Percentiles rank a stretch among this genome's conserved stretches.
These are phyloP conservation scores for Eonycteris spelaea DNA, from an alignment of 2,113 vertebrate genomes.

Conservation along the genomic window DNA sequence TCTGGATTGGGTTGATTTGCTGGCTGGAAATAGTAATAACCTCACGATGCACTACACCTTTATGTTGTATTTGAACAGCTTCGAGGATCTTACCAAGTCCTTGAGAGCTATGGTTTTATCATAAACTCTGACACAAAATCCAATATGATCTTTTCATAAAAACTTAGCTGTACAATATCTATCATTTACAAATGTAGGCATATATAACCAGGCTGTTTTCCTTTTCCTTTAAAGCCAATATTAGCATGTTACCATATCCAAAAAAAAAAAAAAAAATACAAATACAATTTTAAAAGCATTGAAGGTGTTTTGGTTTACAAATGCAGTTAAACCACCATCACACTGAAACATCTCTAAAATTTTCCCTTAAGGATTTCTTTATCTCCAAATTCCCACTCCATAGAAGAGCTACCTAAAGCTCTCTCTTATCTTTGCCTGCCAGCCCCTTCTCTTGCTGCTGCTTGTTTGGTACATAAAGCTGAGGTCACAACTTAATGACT, in stretches of 20 bases:
- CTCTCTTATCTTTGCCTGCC: not conserved
- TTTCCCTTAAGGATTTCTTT: not conserved
- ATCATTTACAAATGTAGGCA: not conserved
- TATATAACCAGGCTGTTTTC: not conserved
- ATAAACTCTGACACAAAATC: slow-evolving; percentile 19
- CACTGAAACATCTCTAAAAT: not conserved
- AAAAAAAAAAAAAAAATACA: not conserved
- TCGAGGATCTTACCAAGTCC: not conserved
- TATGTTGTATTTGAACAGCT: not conserved
- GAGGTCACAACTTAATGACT: not conserved
- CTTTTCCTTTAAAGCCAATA: not conserved
- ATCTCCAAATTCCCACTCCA: not conserved
- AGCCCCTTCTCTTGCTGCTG: not conserved
- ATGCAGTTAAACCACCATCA: not conserved
- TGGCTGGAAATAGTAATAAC: not conserved
- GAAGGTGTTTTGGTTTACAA: not conserved
- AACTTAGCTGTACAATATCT: not conserved
- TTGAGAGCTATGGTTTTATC: not conserved
- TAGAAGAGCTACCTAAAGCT: not conserved
- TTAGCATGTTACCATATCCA: not conserved
- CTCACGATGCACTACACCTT: not conserved
- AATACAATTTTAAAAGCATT: not conserved
- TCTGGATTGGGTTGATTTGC: not conserved
- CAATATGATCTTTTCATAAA: not conserved
- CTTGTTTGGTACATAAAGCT: not conserved